Base-by-base conservation (phyloP, 2,888 invertebrate genomes). In the Tribolium freemani region DNA sequence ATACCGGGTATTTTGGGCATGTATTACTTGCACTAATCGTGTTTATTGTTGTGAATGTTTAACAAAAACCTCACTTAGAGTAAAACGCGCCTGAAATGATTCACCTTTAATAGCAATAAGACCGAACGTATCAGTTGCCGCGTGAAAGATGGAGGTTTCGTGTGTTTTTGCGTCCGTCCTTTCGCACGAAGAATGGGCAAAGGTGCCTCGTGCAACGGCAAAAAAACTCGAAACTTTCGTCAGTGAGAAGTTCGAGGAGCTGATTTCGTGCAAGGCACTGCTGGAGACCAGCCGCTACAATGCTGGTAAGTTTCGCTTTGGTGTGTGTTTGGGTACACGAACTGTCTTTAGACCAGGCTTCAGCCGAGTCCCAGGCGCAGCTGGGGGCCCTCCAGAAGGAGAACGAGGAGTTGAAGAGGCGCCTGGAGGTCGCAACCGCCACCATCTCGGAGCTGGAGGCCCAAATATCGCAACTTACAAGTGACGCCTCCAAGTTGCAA, bases 241-340 rank as follows among this genome's bases (percentile, higher is more conserved):
- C 61, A 88, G 88, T 56, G 88, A 89, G 69, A 91, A 91, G 83
- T 91, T 92, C 82, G 93, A 93, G 80, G 92, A 93, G 84, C 91
- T 91, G 77, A 88, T 93, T 79, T 93, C 92, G 68, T 89, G 92
- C 26, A 93, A 92, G 86, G 94, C 94, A 2, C 88, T 94, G 30
- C 91, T 92, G 74, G 93, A 93, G 87, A 90, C 91, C 73, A 90
- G 88, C 79, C 90, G 90, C 84, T 88, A 88, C 73, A 90, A 89
- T 82, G 88, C 90, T 80, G 92, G 93, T 93, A 87, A 85, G 83
- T 30, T 30, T 13, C 6, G 1, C 13, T 10, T 20, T 10, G 8
- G 8, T 30, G 30, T 6, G 38, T 21, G 45, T 46, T 38, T 26
- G 30, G 31, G 45, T 64, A 8, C 13, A 31, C 9, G 16, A 46